Evolutionary conservation across 2,113 vertebrate species (phyloP).

Genomic region (Gallinago undulata): DNA sequence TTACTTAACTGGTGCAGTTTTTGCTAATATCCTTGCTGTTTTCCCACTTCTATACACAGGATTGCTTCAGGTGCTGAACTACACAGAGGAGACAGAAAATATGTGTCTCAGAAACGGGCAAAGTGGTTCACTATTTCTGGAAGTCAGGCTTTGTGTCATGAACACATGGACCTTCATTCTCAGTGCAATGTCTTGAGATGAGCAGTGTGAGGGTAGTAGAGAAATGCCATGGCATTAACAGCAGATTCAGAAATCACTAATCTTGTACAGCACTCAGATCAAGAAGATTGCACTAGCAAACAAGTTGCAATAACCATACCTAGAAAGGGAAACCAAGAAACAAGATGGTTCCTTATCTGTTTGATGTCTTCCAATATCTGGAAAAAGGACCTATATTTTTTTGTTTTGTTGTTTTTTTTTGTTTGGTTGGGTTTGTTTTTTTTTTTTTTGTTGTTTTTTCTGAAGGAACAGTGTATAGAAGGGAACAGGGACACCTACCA

Average conservation of each 20-base stretch:
- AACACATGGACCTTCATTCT: background rate
- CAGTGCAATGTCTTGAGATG: background rate
- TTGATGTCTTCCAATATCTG: background rate
- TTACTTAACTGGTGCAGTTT: background rate
- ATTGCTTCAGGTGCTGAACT: background rate
- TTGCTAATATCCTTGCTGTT: background rate
- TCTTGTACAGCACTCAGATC: background rate
- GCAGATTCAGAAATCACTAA: background rate
- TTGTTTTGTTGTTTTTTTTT: too few species aligned
- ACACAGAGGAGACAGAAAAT: background rate
- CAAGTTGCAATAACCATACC: background rate
- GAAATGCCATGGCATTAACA: background rate
- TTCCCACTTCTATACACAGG: background rate
- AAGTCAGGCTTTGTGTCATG: background rate
- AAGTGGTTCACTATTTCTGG: background rate
- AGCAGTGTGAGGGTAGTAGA: background rate
- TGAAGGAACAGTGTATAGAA: background rate
- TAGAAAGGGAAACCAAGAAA: background rate
- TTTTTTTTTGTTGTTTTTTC: fast-evolving
- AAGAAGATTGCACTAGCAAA: background rate
- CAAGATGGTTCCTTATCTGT: background rate
- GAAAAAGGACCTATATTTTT: background rate
- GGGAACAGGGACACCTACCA: background rate
- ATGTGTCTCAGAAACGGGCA: background rate
- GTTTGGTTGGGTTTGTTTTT: background rate